These are phyloP conservation scores for Glyphotaelius pellucidus DNA, from an alignment of 2,888 invertebrate species.

Conservation along the genomic window DNA sequence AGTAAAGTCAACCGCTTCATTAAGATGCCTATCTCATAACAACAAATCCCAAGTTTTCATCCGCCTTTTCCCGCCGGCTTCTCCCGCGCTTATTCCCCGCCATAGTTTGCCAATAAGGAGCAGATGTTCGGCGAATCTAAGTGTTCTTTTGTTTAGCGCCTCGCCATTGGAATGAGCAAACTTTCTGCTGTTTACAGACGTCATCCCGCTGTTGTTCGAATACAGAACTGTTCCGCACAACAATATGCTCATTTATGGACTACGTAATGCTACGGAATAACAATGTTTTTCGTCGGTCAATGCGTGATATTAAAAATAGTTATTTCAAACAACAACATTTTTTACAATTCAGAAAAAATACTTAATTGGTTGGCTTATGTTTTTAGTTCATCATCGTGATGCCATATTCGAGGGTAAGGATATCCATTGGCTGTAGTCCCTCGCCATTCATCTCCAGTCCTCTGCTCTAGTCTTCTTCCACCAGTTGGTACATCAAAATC, in stretches of 20 bases:
- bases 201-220: conserved; percentile 19
- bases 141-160: conserved; percentile 59
- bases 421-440: too few relatives aligned
- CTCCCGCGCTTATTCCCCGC: conserved; percentile 51
- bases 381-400: too few relatives aligned
- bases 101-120: conserved; percentile 64
- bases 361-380: too few relatives aligned
- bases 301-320: too few relatives aligned
- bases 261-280: too few relatives aligned
- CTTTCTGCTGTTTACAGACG: conserved; percentile 49
- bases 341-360: too few relatives aligned
- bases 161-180: conserved; percentile 54
- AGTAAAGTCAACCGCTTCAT: conserved; percentile 59
- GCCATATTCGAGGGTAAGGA: too few relatives aligned
- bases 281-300: too few relatives aligned
- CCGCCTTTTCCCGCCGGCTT: conserved; percentile 61
- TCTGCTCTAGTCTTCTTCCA: too few relatives aligned
- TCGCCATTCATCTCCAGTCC: too few relatives aligned
- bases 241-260: neutral
- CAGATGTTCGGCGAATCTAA: conserved; percentile 62
- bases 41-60: conserved; percentile 58
- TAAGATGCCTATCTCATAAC: conserved; percentile 62
- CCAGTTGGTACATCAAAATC: too few relatives aligned
- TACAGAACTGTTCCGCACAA: neutral
- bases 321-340: too few relatives aligned